These are phyloP conservation scores for Nesidiocoris tenuis DNA, from an alignment of 2,888 invertebrate species.

Conservation along the genomic window DNA sequence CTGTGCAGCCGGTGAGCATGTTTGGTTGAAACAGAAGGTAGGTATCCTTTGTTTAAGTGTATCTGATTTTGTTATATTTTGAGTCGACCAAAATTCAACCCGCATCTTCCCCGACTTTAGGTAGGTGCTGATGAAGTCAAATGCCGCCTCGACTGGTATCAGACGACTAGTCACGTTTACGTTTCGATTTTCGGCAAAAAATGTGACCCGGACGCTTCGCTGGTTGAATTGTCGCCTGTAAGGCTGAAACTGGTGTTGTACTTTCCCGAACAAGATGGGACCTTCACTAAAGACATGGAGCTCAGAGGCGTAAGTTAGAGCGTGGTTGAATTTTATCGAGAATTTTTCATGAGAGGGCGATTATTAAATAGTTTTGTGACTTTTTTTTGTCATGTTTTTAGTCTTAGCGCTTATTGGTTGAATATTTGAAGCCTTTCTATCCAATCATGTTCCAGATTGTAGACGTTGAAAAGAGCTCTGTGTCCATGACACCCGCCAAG, in stretches of 20 bases:
- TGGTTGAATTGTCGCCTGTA: constrained; percentile 80
- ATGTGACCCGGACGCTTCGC: constrained; percentile 74
- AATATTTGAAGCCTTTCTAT: background rate
- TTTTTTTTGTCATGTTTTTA: background rate
- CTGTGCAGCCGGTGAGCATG: constrained; percentile 79
- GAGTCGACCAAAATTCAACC: background rate
- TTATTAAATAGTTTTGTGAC: background rate
- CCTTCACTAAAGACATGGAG: constrained; percentile 74
- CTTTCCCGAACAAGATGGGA: constrained; percentile 75
- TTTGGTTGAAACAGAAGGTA: constrained; percentile 77
- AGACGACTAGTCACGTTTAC: constrained; percentile 80
- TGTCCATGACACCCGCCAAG: constrained; percentile 82
- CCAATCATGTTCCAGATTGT: constrained; percentile 65
- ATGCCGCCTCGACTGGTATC: constrained; percentile 94
- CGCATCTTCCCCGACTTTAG: background rate
- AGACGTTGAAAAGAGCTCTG: constrained; percentile 68
- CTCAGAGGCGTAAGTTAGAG: constrained; percentile 75
- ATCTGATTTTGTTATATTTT: background rate
- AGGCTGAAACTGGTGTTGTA: constrained; percentile 70
- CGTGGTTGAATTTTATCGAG: background rate
- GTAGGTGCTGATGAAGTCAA: constrained; percentile 59
- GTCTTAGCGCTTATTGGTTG: background rate
- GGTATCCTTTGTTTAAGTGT: constrained; percentile 4
- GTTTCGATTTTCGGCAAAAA: constrained; percentile 90
- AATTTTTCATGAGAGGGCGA: background rate